phyloP scores from a whole-genome alignment of 2,113 vertebrate species.

The Oreochromis aureus region DNA sequence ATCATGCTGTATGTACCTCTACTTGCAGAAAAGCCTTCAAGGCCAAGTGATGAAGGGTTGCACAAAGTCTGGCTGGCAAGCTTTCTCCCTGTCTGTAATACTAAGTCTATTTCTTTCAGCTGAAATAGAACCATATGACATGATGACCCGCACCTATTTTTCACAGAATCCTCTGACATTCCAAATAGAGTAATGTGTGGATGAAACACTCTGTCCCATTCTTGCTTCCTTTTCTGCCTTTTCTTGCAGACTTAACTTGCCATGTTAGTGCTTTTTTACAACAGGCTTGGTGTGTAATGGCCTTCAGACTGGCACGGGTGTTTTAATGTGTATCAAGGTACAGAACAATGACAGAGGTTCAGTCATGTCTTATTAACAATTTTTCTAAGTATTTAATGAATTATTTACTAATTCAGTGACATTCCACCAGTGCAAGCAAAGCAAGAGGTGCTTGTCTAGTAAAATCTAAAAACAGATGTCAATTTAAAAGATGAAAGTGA shows the following conservation, averaged over 20 bases:
- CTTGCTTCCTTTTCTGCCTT: neutral
- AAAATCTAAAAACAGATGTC: neutral
- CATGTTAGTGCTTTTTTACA: neutral
- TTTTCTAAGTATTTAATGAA: neutral
- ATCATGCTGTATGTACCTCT: neutral
- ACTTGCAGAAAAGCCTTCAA: constrained; percentile 19
- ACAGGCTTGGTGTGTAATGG: neutral
- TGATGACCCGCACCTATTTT: constrained; percentile 15
- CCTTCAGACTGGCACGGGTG: neutral
- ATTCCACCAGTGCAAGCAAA: neutral
- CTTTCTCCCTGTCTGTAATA: neutral
- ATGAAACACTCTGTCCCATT: constrained; percentile 2
- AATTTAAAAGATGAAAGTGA: neutral
- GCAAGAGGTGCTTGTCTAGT: neutral
- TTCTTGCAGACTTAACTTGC: neutral
- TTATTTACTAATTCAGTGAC: neutral
- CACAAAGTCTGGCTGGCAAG: constrained; percentile 22
- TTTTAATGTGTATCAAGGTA: neutral
- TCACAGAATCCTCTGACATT: constrained; percentile 18
- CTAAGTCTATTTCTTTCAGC: neutral
- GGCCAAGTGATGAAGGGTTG: constrained; percentile 28
- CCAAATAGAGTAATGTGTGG: constrained; percentile 15
- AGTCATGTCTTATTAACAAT: neutral
- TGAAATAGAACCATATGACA: constrained; percentile 9
- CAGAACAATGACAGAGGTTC: neutral